These are phyloP conservation scores for Melierax canorus DNA, from an alignment of 2,113 vertebrate species.

Conservation along the genomic window DNA sequence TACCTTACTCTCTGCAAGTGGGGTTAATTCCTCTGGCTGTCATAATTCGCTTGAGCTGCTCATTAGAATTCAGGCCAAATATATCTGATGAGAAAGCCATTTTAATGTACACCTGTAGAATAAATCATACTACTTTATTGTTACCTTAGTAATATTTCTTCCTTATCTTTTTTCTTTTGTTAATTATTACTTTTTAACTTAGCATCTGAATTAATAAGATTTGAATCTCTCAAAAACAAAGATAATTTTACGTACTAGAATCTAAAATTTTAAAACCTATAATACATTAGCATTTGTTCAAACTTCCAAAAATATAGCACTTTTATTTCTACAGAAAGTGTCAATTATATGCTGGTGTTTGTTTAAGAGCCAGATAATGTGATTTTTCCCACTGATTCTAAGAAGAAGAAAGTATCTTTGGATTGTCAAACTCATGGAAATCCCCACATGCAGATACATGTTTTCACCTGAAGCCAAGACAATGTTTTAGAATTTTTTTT, in stretches of 20 bases:
- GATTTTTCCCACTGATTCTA: conserved; percentile 79
- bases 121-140: not conserved
- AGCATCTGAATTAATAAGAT: not conserved
- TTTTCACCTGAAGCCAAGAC: too few species aligned
- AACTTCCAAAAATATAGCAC: not conserved
- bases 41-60: not conserved
- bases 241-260: not conserved
- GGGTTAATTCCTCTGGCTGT: not conserved
- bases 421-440: conserved; percentile 79
- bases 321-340: conserved; percentile 66
- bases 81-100: not conserved
- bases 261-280: not conserved
- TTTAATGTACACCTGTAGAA: not conserved
- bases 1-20: not conserved
- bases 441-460: conserved; percentile 75
- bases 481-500: not conserved
- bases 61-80: not conserved
- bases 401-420: conserved; percentile 80
- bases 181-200: not conserved
- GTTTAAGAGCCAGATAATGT: conserved; percentile 76
- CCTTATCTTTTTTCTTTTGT: not conserved
- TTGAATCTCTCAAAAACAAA: not conserved
- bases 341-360: conserved; percentile 81
- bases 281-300: not conserved
- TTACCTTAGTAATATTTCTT: not conserved